Evolutionary conservation across 1,140 invertebrate species (phyloP).

Genomic region (Penaeus japonicus): DNA sequence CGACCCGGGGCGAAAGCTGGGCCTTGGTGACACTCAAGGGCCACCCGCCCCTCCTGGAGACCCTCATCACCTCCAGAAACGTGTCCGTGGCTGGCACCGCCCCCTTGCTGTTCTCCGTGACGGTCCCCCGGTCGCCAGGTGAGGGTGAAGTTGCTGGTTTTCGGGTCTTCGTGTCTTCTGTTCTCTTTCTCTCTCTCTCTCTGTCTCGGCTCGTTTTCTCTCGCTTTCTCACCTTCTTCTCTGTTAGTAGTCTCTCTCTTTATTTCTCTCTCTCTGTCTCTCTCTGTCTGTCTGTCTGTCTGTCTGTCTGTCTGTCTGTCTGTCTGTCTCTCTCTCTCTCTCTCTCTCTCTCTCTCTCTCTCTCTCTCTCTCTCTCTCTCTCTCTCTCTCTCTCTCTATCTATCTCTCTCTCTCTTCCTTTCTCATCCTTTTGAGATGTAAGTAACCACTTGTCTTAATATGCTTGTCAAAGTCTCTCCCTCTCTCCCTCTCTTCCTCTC

Average conservation of each 20-base stretch:
- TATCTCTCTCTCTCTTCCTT: too few species aligned
- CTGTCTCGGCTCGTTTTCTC: not conserved
- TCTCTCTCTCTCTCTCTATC: too few species aligned
- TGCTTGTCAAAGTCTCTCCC: too few species aligned
- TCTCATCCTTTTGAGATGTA: too few species aligned
- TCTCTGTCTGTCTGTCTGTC: too few species aligned
- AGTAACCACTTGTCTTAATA: too few species aligned
- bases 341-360: too few species aligned
- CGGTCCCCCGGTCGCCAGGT: conserved; percentile 7
- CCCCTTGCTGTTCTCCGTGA: conserved; percentile 24
- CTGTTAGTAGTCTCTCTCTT: not conserved
- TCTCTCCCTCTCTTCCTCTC: not conserved
- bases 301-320: too few species aligned
- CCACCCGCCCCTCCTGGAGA: conserved; percentile 13
- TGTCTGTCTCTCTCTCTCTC: too few species aligned
- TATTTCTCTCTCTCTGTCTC: too few species aligned
- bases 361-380: too few species aligned
- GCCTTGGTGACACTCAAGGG: conserved; percentile 35
- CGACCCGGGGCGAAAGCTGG: conserved; percentile 40
- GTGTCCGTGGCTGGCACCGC: not conserved
- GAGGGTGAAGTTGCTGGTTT: not conserved
- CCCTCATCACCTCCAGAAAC: conserved; percentile 31
- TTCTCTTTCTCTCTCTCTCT: not conserved
- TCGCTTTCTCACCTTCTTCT: not conserved
- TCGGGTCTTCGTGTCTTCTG: too few species aligned